Percentiles rank a stretch among this genome's conserved stretches.
Conservation (phyloP, 2,888 invertebrate species). For the Amitus sp. region DNA sequence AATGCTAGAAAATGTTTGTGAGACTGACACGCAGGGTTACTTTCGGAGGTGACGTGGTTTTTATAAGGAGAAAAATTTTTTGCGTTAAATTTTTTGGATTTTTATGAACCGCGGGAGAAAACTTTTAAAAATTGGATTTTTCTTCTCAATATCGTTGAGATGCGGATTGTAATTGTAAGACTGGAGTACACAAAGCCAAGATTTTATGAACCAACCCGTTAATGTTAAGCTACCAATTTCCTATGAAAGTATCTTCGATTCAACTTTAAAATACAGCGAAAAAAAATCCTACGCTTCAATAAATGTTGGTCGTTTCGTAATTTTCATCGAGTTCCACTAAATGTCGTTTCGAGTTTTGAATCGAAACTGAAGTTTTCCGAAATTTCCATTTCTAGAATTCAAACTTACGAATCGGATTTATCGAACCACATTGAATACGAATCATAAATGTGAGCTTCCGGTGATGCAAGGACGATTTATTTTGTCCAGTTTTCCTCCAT, state of each 20-base stretch:
- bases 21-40: background rate
- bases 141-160: too few relatives aligned
- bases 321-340: background rate
- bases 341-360: background rate
- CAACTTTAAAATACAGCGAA: background rate
- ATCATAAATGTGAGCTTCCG: slow-evolving; percentile 29
- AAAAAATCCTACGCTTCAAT: background rate
- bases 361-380: too few relatives aligned
- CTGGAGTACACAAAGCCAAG: background rate
- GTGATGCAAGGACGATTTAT: slow-evolving; percentile 17
- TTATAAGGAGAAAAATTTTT: background rate
- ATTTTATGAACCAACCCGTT: background rate
- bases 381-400: too few relatives aligned
- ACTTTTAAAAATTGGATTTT: too few relatives aligned
- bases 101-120: too few relatives aligned
- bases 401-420: background rate
- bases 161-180: background rate
- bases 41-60: background rate
- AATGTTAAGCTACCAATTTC: background rate
- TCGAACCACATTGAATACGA: slow-evolving; percentile 1
- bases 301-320: too few relatives aligned
- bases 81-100: too few relatives aligned
- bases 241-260: slow-evolving; percentile 2
- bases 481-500: slow-evolving; percentile 26
- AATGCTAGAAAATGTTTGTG: too few relatives aligned